Conservation (phyloP, 53 echinoderm and acorn worm genomes). For the Crossaster papposus region DNA sequence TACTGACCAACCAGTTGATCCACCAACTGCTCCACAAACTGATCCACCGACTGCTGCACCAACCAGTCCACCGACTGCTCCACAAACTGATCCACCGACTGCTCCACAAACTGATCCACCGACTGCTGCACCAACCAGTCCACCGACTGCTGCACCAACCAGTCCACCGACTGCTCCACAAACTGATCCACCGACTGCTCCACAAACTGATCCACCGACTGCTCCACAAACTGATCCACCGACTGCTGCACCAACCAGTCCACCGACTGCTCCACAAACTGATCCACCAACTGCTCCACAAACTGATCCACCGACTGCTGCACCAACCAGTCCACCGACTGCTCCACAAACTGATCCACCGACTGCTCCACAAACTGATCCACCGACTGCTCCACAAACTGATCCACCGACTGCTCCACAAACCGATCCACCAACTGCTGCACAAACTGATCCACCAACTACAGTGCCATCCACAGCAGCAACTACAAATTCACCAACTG, state of each 20-base stretch:
- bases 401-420: too few species aligned
- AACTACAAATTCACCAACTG: too few species aligned
- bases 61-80: neutral
- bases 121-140: neutral
- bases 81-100: neutral
- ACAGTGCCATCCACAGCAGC: too few species aligned
- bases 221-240: neutral
- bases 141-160: neutral
- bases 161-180: neutral
- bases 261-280: neutral
- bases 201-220: neutral
- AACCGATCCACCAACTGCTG: too few species aligned
- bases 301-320: too few species aligned
- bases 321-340: too few species aligned
- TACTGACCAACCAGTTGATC: too few species aligned
- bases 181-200: neutral
- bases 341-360: too few species aligned
- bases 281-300: too few species aligned
- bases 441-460: too few species aligned
- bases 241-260: neutral
- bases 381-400: too few species aligned
- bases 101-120: neutral
- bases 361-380: too few species aligned
- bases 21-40: neutral
- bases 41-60: neutral